Percentiles rank a stretch among this genome's conserved stretches.
phyloP scores from a whole-genome alignment of 2,888 invertebrate genomes.

The Cantharis nigra region DNA sequence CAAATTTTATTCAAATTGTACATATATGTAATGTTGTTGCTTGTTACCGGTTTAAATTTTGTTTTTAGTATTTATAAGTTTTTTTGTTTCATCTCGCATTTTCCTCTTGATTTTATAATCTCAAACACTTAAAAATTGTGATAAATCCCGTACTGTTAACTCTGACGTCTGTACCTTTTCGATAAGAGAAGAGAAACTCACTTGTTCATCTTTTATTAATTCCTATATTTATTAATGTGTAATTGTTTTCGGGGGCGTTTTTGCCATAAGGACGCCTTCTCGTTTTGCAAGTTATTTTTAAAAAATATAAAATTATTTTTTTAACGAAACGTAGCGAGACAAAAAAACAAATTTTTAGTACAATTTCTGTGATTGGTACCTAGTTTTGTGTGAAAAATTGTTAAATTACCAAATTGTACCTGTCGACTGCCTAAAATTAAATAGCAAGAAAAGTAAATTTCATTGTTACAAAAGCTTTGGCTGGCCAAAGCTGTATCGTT shows the following conservation, averaged over 20 bases:
- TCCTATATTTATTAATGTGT: neutral
- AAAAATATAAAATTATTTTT: conserved; percentile 1
- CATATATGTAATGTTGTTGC: neutral
- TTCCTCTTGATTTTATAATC: neutral
- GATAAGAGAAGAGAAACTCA: neutral
- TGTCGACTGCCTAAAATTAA: conserved; percentile 16
- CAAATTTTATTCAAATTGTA: neutral
- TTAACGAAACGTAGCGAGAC: neutral
- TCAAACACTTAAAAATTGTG: conserved; percentile 20
- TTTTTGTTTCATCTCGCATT: neutral
- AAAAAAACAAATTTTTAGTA: neutral
- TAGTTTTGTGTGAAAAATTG: conserved; percentile 17
- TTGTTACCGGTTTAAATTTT: neutral
- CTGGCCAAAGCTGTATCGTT: conserved; percentile 21
- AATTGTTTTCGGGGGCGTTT: neutral
- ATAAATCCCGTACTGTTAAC: conserved; percentile 32
- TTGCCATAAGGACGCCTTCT: neutral
- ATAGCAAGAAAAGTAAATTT: conserved; percentile 6
- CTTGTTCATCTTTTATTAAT: neutral
- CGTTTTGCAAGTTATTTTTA: neutral
- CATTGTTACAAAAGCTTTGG: conserved; percentile 19
- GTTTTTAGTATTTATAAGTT: neutral
- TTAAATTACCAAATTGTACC: conserved; percentile 18
- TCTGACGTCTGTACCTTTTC: conserved; percentile 39
- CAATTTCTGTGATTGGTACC: conserved; percentile 23